Evolutionary conservation across 2,888 invertebrate genomes (phyloP), one percentile per base, ranked within the genome.

Genomic region (Apeira syringaria): DNA sequence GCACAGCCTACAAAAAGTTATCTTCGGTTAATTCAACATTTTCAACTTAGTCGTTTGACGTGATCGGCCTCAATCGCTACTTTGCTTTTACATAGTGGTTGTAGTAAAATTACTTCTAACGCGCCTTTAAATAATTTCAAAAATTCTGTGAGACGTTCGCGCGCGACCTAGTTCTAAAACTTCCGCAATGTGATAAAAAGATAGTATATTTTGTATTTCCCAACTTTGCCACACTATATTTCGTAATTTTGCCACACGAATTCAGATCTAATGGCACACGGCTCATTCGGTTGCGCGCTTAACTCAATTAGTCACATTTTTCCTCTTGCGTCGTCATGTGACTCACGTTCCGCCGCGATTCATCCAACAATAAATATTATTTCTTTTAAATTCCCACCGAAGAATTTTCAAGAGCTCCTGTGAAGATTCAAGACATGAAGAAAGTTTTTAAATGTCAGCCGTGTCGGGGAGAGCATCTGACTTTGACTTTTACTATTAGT

Each of bases 391-490:
- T 79, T 74, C 46, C 71, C n/a, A 73, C 68, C 65, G 56, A 59
- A 49, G 53, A 59, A 56, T 56, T n/a, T n/a, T 60, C 69, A 70
- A 50, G 40, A 53, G 42, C 47, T 59, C 53, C 26, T 12, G 27
- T 11, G 41, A 54, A 54, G 35, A 53, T 53, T 32, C 53, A 64
- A 66, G 49, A 56, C 31, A 35, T 46, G 60, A 69, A 71, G 59
- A 70, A 58, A 47, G 72, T 56, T 28, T 35, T 5, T 37, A 56
- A 50, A 64, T 86, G 88, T 80, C 77, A 61, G 74, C 74, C 74
- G 81, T 83, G 77, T 93, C 91, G 93, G 93, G 89, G 93, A 88
- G 93, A 93, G 93, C 85, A 91, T 91, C 87, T 80, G 93, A 91
- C 93, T 91, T 68, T 13, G 93, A 90, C 93, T 92, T 80, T 87